Conservation (phyloP, 1,140 invertebrate species). For the Caenorhabditis tropicalis region DNA sequence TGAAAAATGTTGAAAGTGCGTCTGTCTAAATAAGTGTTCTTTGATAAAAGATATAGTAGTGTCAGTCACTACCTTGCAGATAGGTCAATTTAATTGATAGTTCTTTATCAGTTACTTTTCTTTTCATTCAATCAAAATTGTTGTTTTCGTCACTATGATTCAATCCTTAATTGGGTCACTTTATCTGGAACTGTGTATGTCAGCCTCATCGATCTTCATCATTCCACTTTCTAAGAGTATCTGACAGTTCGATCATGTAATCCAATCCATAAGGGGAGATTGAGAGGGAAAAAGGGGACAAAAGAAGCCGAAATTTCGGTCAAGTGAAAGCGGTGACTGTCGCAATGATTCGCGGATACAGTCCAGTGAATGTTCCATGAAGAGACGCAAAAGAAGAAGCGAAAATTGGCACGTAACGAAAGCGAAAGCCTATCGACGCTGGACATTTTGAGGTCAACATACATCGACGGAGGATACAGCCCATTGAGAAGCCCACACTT, state of each 20-base stretch:
- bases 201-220: slow-evolving; percentile 28
- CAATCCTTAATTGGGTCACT: neutral
- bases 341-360: slow-evolving; percentile 43
- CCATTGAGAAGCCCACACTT: slow-evolving; percentile 44
- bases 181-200: slow-evolving; percentile 2
- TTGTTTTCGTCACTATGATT: neutral
- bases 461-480: slow-evolving; percentile 24
- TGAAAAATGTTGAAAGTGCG: too few species aligned
- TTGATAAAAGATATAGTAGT: neutral
- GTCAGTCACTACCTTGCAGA: neutral
- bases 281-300: neutral
- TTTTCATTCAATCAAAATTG: too few species aligned
- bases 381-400: slow-evolving; percentile 38
- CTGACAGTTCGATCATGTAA: neutral
- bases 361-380: neutral
- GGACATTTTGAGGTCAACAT: slow-evolving; percentile 39
- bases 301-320: slow-evolving; percentile 11
- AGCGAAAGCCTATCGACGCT: slow-evolving; percentile 34
- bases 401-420: slow-evolving; percentile 44
- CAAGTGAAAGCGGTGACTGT: slow-evolving; percentile 36
- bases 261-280: neutral
- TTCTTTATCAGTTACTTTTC: too few species aligned
- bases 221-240: slow-evolving; percentile 37
- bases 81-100: neutral
- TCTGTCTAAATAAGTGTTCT: too few species aligned